Evolutionary conservation across 1,140 invertebrate genomes (phyloP).

Genomic region (Panagrolaimus sp.): DNA sequence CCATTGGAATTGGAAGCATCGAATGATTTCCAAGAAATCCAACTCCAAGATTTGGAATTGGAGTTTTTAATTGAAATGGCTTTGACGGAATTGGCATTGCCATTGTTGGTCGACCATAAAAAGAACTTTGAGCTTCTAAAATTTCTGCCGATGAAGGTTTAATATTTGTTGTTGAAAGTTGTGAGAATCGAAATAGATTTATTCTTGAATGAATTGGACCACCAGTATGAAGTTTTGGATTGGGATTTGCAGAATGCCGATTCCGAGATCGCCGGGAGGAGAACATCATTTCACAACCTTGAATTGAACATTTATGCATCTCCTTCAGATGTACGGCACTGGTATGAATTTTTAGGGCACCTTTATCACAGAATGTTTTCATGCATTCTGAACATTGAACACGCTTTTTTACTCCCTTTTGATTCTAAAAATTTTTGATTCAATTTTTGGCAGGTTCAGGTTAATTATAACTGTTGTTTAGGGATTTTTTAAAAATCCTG

Average conservation of each 20-base stretch:
- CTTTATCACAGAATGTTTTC: slow-evolving; percentile 99
- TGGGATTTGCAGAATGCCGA: slow-evolving; percentile 92
- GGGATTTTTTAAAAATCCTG: background rate
- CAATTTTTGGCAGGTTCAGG: too few relatives aligned
- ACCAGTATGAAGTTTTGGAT: slow-evolving; percentile 84
- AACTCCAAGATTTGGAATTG: too few relatives aligned
- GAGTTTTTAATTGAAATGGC: too few relatives aligned
- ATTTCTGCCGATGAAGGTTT: too few relatives aligned
- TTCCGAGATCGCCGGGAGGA: slow-evolving; percentile 78
- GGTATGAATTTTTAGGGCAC: slow-evolving; percentile 96
- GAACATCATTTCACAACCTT: slow-evolving; percentile 99
- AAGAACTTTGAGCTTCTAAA: too few relatives aligned
- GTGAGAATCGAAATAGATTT: background rate
- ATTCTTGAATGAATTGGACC: slow-evolving; percentile 2
- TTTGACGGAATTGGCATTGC: too few relatives aligned
- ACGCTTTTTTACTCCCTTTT: slow-evolving; percentile 66
- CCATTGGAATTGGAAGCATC: too few relatives aligned
- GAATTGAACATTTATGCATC: slow-evolving; percentile 98
- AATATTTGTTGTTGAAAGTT: background rate
- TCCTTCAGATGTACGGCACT: slow-evolving; percentile 96
- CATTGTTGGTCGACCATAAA: too few relatives aligned
- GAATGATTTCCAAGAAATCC: too few relatives aligned
- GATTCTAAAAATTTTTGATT: background rate
- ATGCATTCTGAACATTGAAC: slow-evolving; percentile 96
- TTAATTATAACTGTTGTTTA: too few relatives aligned